Conservation (phyloP, 2,797 vertebrate genomes). For the Alosa sapidissima region DNA sequence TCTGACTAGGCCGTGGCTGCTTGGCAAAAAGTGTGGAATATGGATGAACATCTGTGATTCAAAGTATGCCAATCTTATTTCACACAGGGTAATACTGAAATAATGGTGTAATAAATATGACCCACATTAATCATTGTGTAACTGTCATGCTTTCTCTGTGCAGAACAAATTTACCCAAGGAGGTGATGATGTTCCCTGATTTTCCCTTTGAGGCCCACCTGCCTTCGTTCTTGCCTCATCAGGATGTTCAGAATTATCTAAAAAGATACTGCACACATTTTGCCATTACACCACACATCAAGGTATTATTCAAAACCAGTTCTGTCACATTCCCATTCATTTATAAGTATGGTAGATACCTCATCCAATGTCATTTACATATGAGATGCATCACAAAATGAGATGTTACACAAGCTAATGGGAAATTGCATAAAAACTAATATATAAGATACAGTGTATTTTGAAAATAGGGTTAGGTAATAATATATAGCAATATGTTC, state of each 20-base stretch:
- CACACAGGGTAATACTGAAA: not conserved
- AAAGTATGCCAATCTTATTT: not conserved
- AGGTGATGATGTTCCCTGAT: constrained; percentile 84
- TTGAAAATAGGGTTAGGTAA: no score
- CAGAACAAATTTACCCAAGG: constrained; percentile 85
- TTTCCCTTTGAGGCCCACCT: constrained; percentile 74
- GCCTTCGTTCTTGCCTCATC: constrained; percentile 75
- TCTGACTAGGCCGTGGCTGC: no score
- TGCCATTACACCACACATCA: constrained; percentile 65
- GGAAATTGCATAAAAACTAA: not conserved
- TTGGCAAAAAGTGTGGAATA: not conserved
- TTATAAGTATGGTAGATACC: not conserved
- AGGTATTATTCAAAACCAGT: constrained; percentile 56
- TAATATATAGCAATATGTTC: no score
- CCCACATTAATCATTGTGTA: not conserved
- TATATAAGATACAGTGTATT: no score
- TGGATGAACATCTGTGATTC: no score
- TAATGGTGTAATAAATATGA: not conserved
- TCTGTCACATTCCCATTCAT: not conserved
- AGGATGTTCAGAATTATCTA: constrained; percentile 74
- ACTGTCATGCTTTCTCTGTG: constrained; percentile 24
- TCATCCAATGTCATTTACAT: not conserved
- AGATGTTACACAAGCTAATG: not conserved
- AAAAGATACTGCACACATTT: constrained; percentile 68
- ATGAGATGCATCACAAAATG: not conserved